Percentiles rank a stretch among this genome's conserved stretches.
Conservation (phyloP, 2,113 vertebrate species). For the Pomatostomus ruficeps region DNA sequence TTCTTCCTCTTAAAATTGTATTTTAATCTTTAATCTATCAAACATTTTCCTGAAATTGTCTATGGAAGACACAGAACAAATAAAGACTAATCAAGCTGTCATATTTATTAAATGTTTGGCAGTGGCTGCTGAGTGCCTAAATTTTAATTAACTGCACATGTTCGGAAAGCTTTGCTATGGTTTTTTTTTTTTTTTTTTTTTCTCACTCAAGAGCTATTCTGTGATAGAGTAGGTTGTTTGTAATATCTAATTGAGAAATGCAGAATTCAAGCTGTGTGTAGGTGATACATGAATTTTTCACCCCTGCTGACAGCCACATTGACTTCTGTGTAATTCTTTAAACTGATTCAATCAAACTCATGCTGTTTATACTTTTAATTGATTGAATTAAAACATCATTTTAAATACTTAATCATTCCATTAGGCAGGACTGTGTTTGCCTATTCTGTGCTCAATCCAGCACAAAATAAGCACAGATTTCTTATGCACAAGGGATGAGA, state of each 20-base stretch:
- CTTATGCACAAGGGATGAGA: background rate
- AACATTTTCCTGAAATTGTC: background rate
- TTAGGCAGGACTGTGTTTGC: conserved; percentile 25
- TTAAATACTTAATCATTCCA: conserved; percentile 68
- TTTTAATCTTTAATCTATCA: background rate
- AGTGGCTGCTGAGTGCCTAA: background rate
- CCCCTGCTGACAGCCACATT: conserved; percentile 62
- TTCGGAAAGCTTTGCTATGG: background rate
- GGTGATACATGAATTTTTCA: conserved; percentile 72
- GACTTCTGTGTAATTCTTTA: conserved; percentile 63
- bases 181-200: background rate
- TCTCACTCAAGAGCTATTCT: conserved; percentile 20
- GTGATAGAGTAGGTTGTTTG: conserved; percentile 44
- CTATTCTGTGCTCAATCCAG: background rate
- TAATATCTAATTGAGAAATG: conserved; percentile 60
- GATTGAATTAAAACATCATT: conserved; percentile 71
- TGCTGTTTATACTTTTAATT: conserved; percentile 72
- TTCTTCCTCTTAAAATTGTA: background rate
- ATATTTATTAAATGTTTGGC: conserved; percentile 52
- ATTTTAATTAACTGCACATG: conserved; percentile 38
- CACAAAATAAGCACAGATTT: background rate
- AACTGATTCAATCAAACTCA: conserved; percentile 69
- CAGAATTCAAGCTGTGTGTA: conserved; percentile 68
- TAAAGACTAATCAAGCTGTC: conserved; percentile 32
- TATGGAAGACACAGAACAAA: conserved; percentile 8